Percentiles rank a stretch among this genome's conserved stretches.
These are phyloP conservation scores for Palythoa grandis DNA, from an alignment of 92 coral and sea anemone species.

Conservation along the genomic window DNA sequence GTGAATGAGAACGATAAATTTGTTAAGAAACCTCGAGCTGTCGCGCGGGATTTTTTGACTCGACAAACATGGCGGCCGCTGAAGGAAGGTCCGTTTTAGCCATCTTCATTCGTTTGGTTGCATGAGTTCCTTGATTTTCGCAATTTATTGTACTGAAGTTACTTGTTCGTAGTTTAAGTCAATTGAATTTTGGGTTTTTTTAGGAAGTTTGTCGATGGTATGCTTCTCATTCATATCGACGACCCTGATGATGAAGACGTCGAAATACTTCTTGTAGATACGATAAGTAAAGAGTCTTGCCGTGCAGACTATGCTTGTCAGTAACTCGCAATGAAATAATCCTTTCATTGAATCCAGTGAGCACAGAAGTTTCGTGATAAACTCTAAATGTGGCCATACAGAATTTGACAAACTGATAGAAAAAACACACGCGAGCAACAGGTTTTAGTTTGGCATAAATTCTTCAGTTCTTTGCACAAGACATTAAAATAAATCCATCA, in stretches of 20 bases:
- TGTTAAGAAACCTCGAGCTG: constrained; percentile 19
- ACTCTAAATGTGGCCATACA: not conserved
- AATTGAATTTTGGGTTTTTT: constrained; percentile 9
- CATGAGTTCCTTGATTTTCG: too few relatives aligned
- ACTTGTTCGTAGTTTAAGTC: constrained; percentile 15
- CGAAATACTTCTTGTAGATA: constrained; percentile 19
- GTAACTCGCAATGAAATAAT: too few relatives aligned
- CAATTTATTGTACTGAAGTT: constrained; percentile 2
- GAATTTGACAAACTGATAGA: not conserved
- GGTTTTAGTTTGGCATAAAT: not conserved
- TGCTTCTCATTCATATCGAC: not conserved
- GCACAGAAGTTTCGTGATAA: not conserved
- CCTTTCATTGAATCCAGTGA: not conserved
- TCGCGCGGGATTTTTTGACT: not conserved
- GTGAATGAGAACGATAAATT: constrained; percentile 15
- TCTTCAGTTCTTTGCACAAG: constrained; percentile 1
- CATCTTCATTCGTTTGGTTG: too few relatives aligned
- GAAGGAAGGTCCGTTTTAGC: too few relatives aligned
- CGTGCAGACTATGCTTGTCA: constrained; percentile 23
- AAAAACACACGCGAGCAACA: constrained; percentile 1
- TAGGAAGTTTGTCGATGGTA: constrained; percentile 28
- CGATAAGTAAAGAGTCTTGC: constrained; percentile 19
- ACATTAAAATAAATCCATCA: constrained; percentile 1
- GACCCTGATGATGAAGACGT: not conserved
- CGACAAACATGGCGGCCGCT: too few relatives aligned